phyloP scores from a whole-genome alignment of 1,140 invertebrate genomes.

The Phortica variegata region DNA sequence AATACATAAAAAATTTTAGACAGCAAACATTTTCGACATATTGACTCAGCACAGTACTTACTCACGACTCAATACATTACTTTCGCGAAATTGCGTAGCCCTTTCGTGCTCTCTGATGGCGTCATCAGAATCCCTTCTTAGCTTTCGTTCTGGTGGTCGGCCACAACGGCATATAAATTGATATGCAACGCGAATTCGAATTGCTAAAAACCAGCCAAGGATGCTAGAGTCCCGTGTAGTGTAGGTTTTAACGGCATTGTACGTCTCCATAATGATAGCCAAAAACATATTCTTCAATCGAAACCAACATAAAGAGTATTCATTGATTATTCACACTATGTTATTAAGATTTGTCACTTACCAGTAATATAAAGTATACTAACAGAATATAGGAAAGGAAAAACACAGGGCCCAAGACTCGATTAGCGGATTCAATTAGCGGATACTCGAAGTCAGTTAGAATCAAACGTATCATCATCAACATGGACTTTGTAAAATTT shows the following conservation, averaged over 20 bases:
- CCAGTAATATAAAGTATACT: constrained; percentile 75
- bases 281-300: constrained; percentile 82
- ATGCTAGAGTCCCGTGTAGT: too few relatives aligned
- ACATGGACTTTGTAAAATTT: constrained; percentile 62
- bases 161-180: too few relatives aligned
- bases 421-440: constrained; percentile 67
- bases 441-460: constrained; percentile 76
- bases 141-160: too few relatives aligned
- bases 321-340: neutral
- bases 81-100: too few relatives aligned
- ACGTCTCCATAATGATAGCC: constrained; percentile 77
- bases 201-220: too few relatives aligned
- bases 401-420: constrained; percentile 72
- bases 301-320: constrained; percentile 16
- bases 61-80: too few relatives aligned
- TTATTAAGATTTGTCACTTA: constrained; percentile 37
- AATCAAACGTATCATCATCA: constrained; percentile 72
- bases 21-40: too few relatives aligned
- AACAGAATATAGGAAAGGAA: constrained; percentile 76
- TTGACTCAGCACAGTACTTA: too few relatives aligned
- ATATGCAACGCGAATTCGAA: too few relatives aligned
- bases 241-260: constrained; percentile 68
- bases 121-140: too few relatives aligned
- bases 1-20: too few relatives aligned
- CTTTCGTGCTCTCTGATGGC: too few relatives aligned